Percentiles rank a stretch among this genome's conserved stretches.
phyloP scores from a whole-genome alignment of 2,888 invertebrate genomes.

The Euzetes globulus region DNA sequence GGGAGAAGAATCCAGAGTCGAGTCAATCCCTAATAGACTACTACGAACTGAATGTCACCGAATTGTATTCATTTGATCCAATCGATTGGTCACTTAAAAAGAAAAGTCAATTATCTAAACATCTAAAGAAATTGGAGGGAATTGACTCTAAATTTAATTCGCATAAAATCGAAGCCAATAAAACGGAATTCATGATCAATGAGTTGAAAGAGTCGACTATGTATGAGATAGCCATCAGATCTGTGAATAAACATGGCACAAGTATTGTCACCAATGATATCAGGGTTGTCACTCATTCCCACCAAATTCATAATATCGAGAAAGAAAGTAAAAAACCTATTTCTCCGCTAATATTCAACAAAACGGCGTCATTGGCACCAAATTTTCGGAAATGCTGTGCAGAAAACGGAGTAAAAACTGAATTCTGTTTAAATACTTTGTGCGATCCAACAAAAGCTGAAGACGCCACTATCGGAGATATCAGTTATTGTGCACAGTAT shows the following conservation, averaged over 20 bases:
- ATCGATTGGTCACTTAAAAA: neutral
- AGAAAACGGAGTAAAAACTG: constrained; percentile 64
- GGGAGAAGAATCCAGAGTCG: constrained; percentile 62
- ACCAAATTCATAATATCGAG: neutral
- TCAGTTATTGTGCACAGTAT: constrained; percentile 84
- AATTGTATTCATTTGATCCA: constrained; percentile 40
- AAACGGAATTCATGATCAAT: constrained; percentile 50
- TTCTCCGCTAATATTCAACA: constrained; percentile 52
- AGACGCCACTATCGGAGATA: constrained; percentile 62
- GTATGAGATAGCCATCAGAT: constrained; percentile 69
- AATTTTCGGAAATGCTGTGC: constrained; percentile 60
- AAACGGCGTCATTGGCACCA: constrained; percentile 23
- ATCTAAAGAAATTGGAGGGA: neutral
- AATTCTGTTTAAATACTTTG: constrained; percentile 64
- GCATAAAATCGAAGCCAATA: constrained; percentile 28
- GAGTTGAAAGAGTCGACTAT: constrained; percentile 67
- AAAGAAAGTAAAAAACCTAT: neutral
- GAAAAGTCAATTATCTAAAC: neutral
- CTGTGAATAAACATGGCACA: constrained; percentile 64
- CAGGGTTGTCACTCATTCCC: constrained; percentile 57
- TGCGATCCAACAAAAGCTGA: constrained; percentile 59
- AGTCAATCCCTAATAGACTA: constrained; percentile 52
- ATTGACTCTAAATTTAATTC: neutral
- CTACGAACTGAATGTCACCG: constrained; percentile 60
- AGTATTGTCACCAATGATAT: constrained; percentile 67